Evolutionary conservation across 2,113 vertebrate genomes (phyloP).

Genomic region (Dolichotis patagonum): DNA sequence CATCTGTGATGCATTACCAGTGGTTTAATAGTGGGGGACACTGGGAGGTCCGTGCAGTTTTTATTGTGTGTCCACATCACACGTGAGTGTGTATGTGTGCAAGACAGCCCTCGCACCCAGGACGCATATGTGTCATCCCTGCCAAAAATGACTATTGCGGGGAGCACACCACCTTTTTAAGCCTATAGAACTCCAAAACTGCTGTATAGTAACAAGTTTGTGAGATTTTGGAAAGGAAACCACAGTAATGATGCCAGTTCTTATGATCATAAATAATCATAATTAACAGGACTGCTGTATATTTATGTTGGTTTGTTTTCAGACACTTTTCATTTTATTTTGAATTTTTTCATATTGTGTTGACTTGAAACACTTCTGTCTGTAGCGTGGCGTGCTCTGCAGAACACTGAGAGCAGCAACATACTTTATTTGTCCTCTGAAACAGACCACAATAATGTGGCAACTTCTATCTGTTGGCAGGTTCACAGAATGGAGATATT

Average conservation of each 20-base stretch:
- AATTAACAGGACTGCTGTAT: conserved; percentile 86
- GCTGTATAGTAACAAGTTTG: conserved; percentile 49
- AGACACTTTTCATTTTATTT: conserved; percentile 87
- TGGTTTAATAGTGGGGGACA: neutral
- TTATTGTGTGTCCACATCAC: neutral
- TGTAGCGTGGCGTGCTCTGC: conserved; percentile 79
- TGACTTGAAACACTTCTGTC: conserved; percentile 88
- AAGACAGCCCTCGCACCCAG: neutral
- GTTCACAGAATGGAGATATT: conserved; percentile 47
- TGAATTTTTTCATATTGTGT: conserved; percentile 87
- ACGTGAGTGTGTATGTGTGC: rapidly evolving
- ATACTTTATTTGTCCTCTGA: conserved; percentile 80
- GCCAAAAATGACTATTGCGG: conserved; percentile 31
- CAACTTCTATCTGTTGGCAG: conserved; percentile 71
- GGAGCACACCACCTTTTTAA: conserved; percentile 22
- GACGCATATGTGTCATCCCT: rapidly evolving
- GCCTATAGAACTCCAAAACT: conserved; percentile 67
- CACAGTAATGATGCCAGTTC: conserved; percentile 83
- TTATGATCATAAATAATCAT: conserved; percentile 86
- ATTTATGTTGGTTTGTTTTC: conserved; percentile 88
- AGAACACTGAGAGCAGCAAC: conserved; percentile 72
- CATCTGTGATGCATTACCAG: neutral
- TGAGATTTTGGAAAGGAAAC: conserved; percentile 84
- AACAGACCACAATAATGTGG: conserved; percentile 66
- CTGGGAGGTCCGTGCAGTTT: neutral